Percentiles rank a stretch among this genome's conserved stretches.
phyloP scores from a whole-genome alignment of 2,888 invertebrate species.

The Philonicus albiceps region DNA sequence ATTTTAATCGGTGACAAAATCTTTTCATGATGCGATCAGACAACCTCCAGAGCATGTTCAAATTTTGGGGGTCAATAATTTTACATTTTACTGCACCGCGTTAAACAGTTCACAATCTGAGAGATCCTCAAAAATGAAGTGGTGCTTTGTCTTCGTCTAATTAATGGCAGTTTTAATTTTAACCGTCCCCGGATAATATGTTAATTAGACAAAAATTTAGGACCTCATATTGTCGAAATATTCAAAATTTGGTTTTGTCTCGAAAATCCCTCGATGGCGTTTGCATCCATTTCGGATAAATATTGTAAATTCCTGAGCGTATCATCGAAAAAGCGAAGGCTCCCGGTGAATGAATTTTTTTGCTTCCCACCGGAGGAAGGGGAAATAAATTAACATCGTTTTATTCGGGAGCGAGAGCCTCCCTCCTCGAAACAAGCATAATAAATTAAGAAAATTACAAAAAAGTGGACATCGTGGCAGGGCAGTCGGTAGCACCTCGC shows the following conservation, averaged over 20 bases:
- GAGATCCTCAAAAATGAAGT: not conserved
- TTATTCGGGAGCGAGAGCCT: not conserved
- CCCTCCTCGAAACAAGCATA: not conserved
- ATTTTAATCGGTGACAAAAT: constrained; percentile 6
- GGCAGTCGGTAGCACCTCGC: not conserved
- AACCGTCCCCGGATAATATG: not conserved
- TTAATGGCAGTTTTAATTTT: constrained; percentile 20
- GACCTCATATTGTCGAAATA: not conserved
- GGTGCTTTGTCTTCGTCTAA: constrained; percentile 3
- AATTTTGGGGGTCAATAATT: not conserved
- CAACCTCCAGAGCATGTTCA: not conserved
- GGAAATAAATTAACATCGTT: not conserved
- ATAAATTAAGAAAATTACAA: constrained; percentile 10
- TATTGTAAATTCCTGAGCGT: not conserved
- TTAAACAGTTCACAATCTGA: not conserved
- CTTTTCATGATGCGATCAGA: not conserved
- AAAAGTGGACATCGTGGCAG: not conserved
- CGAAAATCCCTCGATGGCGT: not conserved
- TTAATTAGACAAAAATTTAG: constrained; percentile 18
- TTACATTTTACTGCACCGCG: not conserved
- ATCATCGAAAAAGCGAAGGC: not conserved
- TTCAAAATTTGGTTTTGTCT: not conserved
- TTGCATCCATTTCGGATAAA: not conserved
- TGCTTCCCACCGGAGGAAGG: not conserved
- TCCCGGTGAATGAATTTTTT: not conserved